phyloP scores from a whole-genome alignment of 2,797 vertebrate genomes.

The Chromis chromis region DNA sequence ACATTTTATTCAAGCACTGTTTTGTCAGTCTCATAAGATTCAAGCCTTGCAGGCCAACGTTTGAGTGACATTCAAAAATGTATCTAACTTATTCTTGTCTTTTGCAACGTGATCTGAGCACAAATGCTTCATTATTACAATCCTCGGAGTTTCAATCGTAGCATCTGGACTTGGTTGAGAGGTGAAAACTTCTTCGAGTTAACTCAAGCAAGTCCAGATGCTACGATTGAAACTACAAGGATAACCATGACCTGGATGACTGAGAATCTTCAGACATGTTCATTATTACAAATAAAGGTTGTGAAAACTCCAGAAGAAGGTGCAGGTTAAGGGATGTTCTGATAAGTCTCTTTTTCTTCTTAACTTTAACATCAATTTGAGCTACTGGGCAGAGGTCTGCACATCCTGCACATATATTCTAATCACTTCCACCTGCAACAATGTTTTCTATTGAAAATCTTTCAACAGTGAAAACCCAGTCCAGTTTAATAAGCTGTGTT shows the following conservation, averaged over 20 bases:
- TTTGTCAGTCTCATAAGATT: not conserved
- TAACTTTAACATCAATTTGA: not conserved
- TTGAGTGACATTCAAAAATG: not conserved
- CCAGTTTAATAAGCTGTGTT: conserved; percentile 35
- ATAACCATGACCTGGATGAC: no score
- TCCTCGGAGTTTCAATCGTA: no score
- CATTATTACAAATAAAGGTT: not conserved
- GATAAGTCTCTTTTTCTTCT: not conserved
- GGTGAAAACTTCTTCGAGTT: no score
- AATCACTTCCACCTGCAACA: conserved; percentile 31
- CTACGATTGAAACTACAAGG: no score
- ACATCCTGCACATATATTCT: conserved; percentile 20
- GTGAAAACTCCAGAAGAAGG: not conserved
- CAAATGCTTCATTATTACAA: not conserved
- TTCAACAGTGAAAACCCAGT: conserved; percentile 35
- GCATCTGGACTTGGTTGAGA: no score
- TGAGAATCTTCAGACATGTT: no score
- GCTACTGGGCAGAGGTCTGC: conserved; percentile 6
- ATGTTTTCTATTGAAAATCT: conserved; percentile 33
- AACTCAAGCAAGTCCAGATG: no score
- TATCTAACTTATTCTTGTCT: not conserved
- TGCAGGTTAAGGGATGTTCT: not conserved
- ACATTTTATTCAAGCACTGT: not conserved
- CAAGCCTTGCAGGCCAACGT: not conserved
- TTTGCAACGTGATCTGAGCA: not conserved